A percentile compares a stretch with the other conserved stretches of the same genome.
phyloP scores from a whole-genome alignment of 2,888 invertebrate genomes.

The Platycheirus rosarum region DNA sequence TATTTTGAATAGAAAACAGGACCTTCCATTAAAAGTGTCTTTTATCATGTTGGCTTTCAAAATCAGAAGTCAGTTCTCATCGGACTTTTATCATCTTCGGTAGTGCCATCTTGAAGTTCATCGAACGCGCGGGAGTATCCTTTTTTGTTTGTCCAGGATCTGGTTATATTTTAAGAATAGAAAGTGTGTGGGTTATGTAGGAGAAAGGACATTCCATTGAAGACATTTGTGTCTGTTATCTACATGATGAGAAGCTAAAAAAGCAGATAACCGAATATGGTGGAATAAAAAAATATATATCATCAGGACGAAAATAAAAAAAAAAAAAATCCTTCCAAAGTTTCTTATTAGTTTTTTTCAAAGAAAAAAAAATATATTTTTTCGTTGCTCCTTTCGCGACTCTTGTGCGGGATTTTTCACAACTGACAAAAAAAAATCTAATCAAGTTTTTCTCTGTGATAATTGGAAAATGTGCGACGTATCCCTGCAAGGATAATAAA shows the following conservation, averaged over 20 bases:
- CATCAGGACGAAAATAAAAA: conserved; percentile 24
- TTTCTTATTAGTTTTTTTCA: background rate
- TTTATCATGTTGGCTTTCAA: background rate
- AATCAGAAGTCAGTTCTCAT: conserved; percentile 56
- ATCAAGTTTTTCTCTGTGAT: conserved; percentile 55
- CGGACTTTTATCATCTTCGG: conserved; percentile 65
- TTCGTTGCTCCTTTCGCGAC: conserved; percentile 8
- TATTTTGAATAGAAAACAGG: too few relatives aligned
- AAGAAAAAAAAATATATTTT: conserved; percentile 15
- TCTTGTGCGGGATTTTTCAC: conserved; percentile 1
- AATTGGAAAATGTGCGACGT: conserved; percentile 51
- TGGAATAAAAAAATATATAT: conserved; percentile 18
- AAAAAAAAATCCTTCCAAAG: conserved; percentile 14
- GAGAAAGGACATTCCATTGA: conserved; percentile 42
- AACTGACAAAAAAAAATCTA: conserved; percentile 10
- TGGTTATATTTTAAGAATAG: conserved; percentile 30
- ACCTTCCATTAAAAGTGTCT: background rate
- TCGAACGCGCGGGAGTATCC: conserved; percentile 52
- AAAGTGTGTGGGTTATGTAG: conserved; percentile 8
- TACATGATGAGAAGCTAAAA: conserved; percentile 28
- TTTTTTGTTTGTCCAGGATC: conserved; percentile 23
- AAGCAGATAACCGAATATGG: conserved; percentile 36
- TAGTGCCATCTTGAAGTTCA: conserved; percentile 30
- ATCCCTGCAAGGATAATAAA: conserved; percentile 49
- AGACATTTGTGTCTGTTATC: conserved; percentile 42